Evolutionary conservation across 2,113 vertebrate species (phyloP).

Genomic region (Orcinus orca): DNA sequence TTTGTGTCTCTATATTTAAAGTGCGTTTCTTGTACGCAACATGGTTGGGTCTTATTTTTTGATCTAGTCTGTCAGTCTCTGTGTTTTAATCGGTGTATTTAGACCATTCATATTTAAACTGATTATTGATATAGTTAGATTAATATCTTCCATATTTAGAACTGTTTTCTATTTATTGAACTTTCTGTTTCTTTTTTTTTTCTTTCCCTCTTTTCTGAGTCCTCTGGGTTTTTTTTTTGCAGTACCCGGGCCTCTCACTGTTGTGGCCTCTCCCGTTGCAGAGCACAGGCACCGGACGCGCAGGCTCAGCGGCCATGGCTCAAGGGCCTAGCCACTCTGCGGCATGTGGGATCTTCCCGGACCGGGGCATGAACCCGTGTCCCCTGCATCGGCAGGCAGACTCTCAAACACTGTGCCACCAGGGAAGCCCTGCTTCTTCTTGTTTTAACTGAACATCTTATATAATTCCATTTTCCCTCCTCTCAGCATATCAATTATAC

Average conservation of each 20-base stretch:
- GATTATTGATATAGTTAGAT: neutral
- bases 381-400: too few relatives aligned
- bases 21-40: neutral
- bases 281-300: too few relatives aligned
- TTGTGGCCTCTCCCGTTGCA: too few relatives aligned
- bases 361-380: accelerated
- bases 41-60: neutral
- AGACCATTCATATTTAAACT: neutral
- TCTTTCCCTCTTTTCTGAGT: neutral
- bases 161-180: neutral
- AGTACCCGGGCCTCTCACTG: too few relatives aligned
- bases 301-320: too few relatives aligned
- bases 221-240: neutral
- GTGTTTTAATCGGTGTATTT: neutral
- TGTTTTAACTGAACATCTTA: neutral
- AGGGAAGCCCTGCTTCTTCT: neutral
- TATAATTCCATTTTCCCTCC: neutral
- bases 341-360: too few relatives aligned
- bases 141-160: neutral
- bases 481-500: neutral
- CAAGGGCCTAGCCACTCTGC: accelerated
- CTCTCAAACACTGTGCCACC: too few relatives aligned
- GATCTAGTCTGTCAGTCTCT: neutral
- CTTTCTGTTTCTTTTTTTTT: neutral
- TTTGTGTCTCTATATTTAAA: neutral